phyloP scores from a whole-genome alignment of 2,113 vertebrate genomes.

The Zootoca vivipara region DNA sequence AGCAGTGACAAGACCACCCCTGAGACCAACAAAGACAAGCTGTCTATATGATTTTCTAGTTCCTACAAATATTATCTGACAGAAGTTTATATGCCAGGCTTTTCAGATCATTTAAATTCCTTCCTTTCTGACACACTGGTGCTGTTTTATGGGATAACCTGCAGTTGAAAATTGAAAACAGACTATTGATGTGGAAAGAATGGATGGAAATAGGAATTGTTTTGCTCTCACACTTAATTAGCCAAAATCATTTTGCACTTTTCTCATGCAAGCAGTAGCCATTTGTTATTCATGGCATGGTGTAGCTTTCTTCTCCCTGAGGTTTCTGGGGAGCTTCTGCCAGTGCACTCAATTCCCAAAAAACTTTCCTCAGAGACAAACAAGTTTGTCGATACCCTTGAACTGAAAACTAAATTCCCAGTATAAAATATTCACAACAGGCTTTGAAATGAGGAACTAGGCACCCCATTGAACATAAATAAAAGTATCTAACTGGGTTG shows the following conservation, averaged over 20 bases:
- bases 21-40: background rate
- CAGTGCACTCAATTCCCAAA: background rate
- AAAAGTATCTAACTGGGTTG: background rate
- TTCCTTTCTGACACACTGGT: background rate
- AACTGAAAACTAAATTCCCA: background rate
- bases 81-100: background rate
- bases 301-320: background rate
- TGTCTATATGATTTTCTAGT: background rate
- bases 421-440: background rate
- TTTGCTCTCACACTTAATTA: background rate
- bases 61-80: background rate
- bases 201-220: constrained; percentile 1
- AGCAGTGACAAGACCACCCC: background rate
- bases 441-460: background rate
- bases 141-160: background rate
- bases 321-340: background rate
- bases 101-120: constrained; percentile 6
- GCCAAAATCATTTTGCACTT: background rate
- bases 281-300: background rate
- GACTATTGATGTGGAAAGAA: background rate
- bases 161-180: background rate
- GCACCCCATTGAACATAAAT: background rate
- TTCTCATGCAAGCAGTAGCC: background rate
- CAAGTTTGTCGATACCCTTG: background rate
- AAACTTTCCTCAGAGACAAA: background rate